A percentile compares a stretch with the other conserved stretches of the same genome.
Conservation (phyloP, 2,888 invertebrate genomes). For the Leptopilina myrica region DNA sequence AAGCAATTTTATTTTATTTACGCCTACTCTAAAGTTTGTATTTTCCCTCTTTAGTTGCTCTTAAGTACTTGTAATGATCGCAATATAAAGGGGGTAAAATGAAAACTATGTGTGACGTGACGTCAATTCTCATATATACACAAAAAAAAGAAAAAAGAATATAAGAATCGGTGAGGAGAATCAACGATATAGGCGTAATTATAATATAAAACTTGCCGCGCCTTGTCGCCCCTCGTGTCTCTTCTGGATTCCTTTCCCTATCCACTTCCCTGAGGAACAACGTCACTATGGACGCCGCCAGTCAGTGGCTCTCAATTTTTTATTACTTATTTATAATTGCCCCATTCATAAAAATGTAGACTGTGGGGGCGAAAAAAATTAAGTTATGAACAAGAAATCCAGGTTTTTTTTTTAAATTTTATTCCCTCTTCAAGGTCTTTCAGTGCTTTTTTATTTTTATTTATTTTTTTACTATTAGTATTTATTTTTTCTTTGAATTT, state of each 20-base stretch:
- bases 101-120: constrained; percentile 37
- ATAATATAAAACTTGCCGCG: constrained; percentile 72
- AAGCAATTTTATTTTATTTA: constrained; percentile 6
- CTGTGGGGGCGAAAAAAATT: too few relatives aligned
- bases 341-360: too few relatives aligned
- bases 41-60: constrained; percentile 27
- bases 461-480: too few relatives aligned
- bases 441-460: too few relatives aligned
- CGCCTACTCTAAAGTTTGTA: not conserved
- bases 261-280: constrained; percentile 65
- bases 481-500: too few relatives aligned
- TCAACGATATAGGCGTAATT: constrained; percentile 70
- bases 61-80: constrained; percentile 38
- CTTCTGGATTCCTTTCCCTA: constrained; percentile 63
- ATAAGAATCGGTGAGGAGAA: constrained; percentile 51
- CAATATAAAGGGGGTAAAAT: constrained; percentile 46
- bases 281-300: constrained; percentile 57
- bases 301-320: constrained; percentile 61
- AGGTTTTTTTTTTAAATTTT: too few relatives aligned
- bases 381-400: too few relatives aligned
- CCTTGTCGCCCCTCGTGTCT: constrained; percentile 65
- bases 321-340: too few relatives aligned
- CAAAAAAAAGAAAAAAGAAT: not conserved
- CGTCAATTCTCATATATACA: constrained; percentile 35
- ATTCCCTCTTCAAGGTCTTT: too few relatives aligned